phyloP scores from a whole-genome alignment of 2,888 invertebrate genomes.

The Eueremaeus valkanovi region DNA sequence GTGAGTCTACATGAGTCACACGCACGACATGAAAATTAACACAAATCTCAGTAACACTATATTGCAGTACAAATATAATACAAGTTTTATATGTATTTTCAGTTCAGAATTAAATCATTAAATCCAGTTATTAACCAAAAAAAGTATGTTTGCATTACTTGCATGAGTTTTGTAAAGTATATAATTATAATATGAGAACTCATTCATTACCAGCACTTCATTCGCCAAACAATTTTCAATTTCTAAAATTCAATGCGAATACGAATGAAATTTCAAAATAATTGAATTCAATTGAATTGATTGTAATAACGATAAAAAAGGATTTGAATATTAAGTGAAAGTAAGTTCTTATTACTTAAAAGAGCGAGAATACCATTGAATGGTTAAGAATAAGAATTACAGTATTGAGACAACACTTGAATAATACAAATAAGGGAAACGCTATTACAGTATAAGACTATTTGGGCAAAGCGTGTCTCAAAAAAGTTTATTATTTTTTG shows the following conservation, averaged over 20 bases:
- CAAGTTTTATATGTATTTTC: neutral
- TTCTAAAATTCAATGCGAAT: neutral
- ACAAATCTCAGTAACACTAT: constrained; percentile 9
- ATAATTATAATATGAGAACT: neutral
- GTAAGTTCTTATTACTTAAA: neutral
- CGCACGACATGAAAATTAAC: constrained; percentile 26
- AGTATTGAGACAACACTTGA: neutral
- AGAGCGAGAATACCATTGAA: too few relatives aligned
- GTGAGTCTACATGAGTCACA: constrained; percentile 24
- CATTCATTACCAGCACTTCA: neutral
- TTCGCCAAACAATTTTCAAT: too few relatives aligned
- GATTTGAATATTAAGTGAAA: neutral
- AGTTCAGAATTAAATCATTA: neutral
- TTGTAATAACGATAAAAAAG: too few relatives aligned
- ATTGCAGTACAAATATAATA: constrained; percentile 4
- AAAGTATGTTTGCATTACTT: neutral
- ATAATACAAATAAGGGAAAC: neutral
- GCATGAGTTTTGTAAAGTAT: neutral
- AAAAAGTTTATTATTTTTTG: neutral
- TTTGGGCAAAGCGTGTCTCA: neutral
- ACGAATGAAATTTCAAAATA: neutral
- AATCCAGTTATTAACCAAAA: neutral
- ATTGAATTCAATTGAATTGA: neutral
- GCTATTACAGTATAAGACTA: neutral
- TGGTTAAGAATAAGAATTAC: neutral